phyloP scores from a whole-genome alignment of 2,797 vertebrate species.

The Rhinogobio ventralis region DNA sequence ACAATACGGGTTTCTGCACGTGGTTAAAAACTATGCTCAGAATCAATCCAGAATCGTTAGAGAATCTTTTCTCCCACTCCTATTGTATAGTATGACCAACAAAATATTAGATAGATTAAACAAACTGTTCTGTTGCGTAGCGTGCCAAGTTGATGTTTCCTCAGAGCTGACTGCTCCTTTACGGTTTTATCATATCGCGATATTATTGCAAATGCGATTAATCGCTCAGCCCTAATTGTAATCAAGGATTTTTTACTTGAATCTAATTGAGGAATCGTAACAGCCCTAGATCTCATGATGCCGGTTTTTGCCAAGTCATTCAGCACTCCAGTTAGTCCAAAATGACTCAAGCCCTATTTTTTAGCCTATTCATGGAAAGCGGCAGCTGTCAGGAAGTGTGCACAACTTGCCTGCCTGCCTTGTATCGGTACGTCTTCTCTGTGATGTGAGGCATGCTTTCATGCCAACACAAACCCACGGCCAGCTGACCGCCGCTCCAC shows the following conservation, averaged over 20 bases:
- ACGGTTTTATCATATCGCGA: no score
- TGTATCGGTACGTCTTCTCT: constrained; percentile 88
- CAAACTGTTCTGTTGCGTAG: no score
- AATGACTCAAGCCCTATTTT: neutral
- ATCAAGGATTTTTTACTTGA: neutral
- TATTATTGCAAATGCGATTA: no score
- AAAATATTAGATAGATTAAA: no score
- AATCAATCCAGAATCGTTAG: no score
- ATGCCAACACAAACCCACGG: constrained; percentile 85
- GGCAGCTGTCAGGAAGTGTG: neutral
- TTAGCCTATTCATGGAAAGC: neutral
- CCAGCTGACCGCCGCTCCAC: constrained; percentile 89
- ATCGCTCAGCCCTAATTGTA: neutral
- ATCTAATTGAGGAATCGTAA: neutral
- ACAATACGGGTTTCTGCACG: no score
- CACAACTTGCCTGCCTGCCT: constrained; percentile 88
- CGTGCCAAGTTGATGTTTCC: no score
- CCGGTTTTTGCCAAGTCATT: neutral
- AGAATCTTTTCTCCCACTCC: no score
- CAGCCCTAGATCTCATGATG: neutral
- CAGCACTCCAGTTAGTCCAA: neutral
- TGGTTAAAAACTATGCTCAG: no score
- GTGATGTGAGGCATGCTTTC: constrained; percentile 84
- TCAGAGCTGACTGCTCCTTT: no score
- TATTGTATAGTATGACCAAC: no score